These are phyloP conservation scores for Caenorhabditis drosophilae DNA, from an alignment of 2,888 invertebrate genomes.

Conservation along the genomic window DNA sequence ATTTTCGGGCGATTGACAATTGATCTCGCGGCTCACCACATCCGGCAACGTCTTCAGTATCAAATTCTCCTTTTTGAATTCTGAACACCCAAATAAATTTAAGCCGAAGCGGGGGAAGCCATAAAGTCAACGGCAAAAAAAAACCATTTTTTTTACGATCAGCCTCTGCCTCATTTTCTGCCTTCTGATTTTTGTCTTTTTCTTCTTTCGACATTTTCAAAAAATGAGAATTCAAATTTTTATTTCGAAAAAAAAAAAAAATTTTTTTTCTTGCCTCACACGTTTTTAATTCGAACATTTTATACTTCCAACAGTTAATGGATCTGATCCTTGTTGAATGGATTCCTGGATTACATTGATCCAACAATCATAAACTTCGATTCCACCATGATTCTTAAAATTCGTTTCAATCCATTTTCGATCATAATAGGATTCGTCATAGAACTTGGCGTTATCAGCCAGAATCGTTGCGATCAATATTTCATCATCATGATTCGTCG, in stretches of 20 bases:
- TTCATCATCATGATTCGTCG: neutral
- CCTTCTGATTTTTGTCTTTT: no score
- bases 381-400: conserved; percentile 51
- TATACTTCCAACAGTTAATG: conserved; percentile 17
- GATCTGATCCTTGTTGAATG: conserved; percentile 36
- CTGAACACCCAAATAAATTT: no score
- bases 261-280: no score
- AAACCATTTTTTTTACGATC: no score
- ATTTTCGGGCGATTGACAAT: conserved; percentile 13
- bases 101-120: no score
- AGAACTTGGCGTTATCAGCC: conserved; percentile 45
- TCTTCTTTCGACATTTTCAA: no score
- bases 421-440: conserved; percentile 49
- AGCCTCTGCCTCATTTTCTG: no score
- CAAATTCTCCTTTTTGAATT: no score
- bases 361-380: conserved; percentile 56
- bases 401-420: conserved; percentile 48
- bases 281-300: no score
- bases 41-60: no score
- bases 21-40: neutral
- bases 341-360: conserved; percentile 25
- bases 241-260: neutral
- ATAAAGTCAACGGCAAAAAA: no score
- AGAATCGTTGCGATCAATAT: conserved; percentile 44
- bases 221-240: no score